Evolutionary conservation across 2,113 vertebrate genomes (phyloP), one percentile per base, ranked within the genome.

Genomic region (Anoura caudifer): DNA sequence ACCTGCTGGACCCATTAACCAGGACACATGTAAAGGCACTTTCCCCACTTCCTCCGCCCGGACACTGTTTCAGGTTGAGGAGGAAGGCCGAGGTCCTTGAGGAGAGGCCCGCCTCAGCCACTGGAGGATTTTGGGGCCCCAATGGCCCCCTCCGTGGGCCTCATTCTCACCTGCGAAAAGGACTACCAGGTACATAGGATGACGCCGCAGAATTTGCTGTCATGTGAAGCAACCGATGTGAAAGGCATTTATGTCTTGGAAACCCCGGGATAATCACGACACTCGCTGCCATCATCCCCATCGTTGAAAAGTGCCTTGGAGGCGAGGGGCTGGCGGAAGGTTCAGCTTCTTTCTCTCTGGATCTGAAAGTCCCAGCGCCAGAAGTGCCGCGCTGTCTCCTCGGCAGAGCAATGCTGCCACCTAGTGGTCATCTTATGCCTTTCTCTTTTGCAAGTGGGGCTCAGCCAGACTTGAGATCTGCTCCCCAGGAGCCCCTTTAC

Each of bases 341-440:
- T 5, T 20, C 2, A 0, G 67, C 17, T 4, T 0, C 7, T 12
- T 2, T 56, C 14, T 9, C 2, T 22, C 13, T 1, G 20, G 38
- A 16, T 13, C 12, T 0, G 11, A 24, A 6, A 4, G 3, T 0
- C 20, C 33, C 1, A 0, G 9, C 28, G 13, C 22, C 28, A 0
- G 1, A 0, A 0, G 22, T 0, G 0, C 11, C 0, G 10, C 0
- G 0, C 22, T 0, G 20, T 20, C 76, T 47, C 75, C 87, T 95
- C 52, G 0, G 67, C 72, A 8, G 95, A 72, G 81, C 94, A 92
- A 98, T 92, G 95, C 97, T 96, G 96, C 67, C 97, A 94, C 85
- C 97, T 77, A 77, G 94, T 61, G 97, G 75, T 1, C 41, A 1
- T 0, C 0, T 0, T 0, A 0, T 1, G 4, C 19, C 7, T 1